These are phyloP conservation scores for Ctenosaura bakeri DNA, from an alignment of 2,797 vertebrate species.

Conservation along the genomic window DNA sequence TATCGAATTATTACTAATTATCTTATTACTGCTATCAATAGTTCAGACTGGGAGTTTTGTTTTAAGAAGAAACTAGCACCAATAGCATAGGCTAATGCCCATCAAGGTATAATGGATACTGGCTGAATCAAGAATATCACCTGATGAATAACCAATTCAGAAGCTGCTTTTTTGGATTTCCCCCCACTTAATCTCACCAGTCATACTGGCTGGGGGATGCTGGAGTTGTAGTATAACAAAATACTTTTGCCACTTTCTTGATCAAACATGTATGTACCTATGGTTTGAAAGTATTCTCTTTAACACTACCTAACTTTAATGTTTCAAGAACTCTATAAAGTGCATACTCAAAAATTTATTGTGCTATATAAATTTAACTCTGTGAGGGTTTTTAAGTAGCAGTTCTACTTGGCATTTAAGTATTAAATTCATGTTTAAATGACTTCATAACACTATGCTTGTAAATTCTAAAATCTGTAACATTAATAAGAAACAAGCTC, in stretches of 20 bases:
- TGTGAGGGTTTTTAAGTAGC: background rate
- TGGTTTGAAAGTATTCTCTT: background rate
- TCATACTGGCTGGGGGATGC: no score
- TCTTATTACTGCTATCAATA: background rate
- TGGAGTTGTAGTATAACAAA: no score
- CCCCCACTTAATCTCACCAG: no score
- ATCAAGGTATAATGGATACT: background rate
- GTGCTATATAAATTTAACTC: background rate
- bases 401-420: background rate
- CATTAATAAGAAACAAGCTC: background rate
- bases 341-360: background rate
- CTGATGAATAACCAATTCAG: background rate
- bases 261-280: background rate
- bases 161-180: no score
- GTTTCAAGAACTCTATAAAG: background rate
- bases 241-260: no score
- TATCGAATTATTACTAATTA: no score
- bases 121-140: background rate
- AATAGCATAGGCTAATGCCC: background rate
- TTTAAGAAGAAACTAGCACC: background rate
- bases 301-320: background rate
- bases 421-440: background rate
- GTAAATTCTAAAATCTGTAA: background rate
- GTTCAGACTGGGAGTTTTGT: background rate
- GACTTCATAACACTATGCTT: background rate